phyloP scores from a whole-genome alignment of 2,797 vertebrate species.

The Rhabdomys pumilio region DNA sequence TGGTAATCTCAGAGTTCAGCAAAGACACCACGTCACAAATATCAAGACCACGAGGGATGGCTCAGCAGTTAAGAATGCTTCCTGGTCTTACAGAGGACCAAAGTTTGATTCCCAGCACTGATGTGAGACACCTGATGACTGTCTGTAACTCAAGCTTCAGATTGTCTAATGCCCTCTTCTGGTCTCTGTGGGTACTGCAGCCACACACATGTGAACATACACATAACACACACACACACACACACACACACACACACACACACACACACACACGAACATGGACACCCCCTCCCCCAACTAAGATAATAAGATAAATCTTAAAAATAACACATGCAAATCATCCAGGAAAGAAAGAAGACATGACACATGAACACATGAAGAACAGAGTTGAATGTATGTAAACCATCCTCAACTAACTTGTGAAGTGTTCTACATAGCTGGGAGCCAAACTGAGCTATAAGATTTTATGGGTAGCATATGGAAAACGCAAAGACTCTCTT shows the following conservation, averaged over 20 bases:
- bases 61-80: not conserved
- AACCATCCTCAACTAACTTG: not conserved
- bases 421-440: not conserved
- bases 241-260: not conserved
- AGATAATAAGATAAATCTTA: not conserved
- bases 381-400: not conserved
- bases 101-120: not conserved
- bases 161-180: not conserved
- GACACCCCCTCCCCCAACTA: not conserved
- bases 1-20: not conserved
- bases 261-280: not conserved
- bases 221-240: not conserved
- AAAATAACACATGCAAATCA: not conserved
- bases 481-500: not conserved
- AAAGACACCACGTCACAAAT: not conserved
- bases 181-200: not conserved
- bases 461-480: slow-evolving; percentile 8
- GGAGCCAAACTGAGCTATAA: not conserved
- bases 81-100: not conserved
- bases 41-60: too few species aligned
- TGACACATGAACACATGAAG: not conserved
- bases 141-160: not conserved
- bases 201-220: not conserved
- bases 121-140: not conserved
- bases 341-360: not conserved